A percentile compares a stretch with the other conserved stretches of the same genome.
Evolutionary conservation across 2,113 vertebrate genomes (phyloP).

Genomic region (Pterocles burchelli): DNA sequence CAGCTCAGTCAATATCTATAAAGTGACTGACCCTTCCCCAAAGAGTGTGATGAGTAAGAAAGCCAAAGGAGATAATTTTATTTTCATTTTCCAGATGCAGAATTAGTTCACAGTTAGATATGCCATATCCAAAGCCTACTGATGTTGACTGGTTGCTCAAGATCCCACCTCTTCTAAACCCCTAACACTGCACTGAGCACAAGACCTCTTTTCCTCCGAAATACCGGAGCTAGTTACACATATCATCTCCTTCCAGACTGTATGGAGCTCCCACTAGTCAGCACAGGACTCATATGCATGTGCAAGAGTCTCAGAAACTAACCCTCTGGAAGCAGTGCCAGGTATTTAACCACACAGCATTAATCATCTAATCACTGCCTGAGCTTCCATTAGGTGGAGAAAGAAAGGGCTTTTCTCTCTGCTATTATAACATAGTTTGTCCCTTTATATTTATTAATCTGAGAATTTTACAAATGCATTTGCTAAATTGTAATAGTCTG

Average conservation of each 20-base stretch:
- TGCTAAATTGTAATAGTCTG: background rate
- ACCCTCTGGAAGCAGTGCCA: background rate
- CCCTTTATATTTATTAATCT: background rate
- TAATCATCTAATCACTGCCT: background rate
- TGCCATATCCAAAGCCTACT: background rate
- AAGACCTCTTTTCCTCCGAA: background rate
- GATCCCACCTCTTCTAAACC: background rate
- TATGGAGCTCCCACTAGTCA: background rate
- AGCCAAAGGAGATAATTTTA: background rate
- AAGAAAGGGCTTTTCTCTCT: background rate
- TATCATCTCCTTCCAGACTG: background rate
- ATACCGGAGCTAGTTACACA: background rate
- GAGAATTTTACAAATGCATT: background rate
- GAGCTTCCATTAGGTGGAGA: background rate
- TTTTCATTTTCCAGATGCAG: background rate
- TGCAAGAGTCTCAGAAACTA: background rate
- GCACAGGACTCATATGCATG: background rate
- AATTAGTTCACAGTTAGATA: background rate
- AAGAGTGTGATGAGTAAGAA: background rate
- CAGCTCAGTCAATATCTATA: background rate
- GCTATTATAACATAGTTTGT: background rate
- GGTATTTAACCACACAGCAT: background rate
- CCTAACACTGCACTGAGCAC: background rate
- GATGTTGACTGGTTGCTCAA: background rate
- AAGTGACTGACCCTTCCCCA: background rate